Conservation (phyloP, 2,888 invertebrate genomes). For the Temnothorax rugatulus region DNA sequence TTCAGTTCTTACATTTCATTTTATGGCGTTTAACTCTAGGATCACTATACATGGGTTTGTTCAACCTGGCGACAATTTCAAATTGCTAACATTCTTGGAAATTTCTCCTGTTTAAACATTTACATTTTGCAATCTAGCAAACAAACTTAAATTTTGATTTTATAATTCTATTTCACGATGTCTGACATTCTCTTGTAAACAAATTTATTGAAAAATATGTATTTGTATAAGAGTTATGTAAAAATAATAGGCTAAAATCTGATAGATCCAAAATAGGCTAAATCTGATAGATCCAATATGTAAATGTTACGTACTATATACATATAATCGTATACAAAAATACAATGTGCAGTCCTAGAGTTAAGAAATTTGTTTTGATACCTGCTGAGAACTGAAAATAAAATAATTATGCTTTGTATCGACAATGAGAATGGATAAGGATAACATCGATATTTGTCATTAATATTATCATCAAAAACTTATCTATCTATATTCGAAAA, state of each 20-base stretch:
- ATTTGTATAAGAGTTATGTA: neutral
- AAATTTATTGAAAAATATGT: neutral
- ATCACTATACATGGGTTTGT: neutral
- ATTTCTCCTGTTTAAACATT: neutral
- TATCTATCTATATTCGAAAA: conserved; percentile 1
- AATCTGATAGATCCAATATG: neutral
- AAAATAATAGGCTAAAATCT: neutral
- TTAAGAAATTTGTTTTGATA: neutral
- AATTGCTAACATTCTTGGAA: neutral
- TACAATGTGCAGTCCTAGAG: neutral
- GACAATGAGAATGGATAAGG: neutral
- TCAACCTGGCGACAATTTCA: neutral
- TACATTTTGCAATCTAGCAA: neutral
- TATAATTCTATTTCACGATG: neutral
- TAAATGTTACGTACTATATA: neutral
- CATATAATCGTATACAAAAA: neutral
- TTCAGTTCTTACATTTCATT: conserved; percentile 31
- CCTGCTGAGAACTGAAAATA: neutral
- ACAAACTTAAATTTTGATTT: neutral
- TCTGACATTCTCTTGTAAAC: neutral
- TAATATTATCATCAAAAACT: neutral
- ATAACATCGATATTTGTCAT: neutral
- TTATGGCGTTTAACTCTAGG: neutral
- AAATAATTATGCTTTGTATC: conserved; percentile 12
- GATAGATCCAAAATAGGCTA: neutral